Percentiles rank a stretch among this genome's conserved stretches.
Conservation (phyloP, 2,113 vertebrate genomes). For the Pluvialis apricaria region DNA sequence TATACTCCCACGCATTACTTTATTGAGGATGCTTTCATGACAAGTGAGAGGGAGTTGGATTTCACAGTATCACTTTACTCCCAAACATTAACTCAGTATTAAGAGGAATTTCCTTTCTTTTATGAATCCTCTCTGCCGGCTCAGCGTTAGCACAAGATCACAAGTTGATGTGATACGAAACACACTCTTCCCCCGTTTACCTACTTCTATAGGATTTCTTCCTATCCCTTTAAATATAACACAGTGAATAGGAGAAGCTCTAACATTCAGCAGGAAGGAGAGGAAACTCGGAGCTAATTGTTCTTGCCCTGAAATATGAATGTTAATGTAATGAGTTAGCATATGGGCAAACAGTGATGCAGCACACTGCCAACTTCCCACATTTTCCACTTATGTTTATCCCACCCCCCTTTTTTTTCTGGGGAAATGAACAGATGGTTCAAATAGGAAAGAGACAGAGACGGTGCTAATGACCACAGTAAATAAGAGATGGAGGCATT, state of each 20-base stretch:
- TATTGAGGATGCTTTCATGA: constrained; percentile 29
- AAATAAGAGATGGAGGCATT: constrained; percentile 1
- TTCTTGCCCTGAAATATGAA: constrained; percentile 2
- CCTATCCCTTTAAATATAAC: not conserved
- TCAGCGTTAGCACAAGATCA: not conserved
- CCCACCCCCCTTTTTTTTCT: not conserved
- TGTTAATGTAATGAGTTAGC: constrained; percentile 36
- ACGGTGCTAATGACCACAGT: not conserved
- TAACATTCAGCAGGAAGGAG: not conserved
- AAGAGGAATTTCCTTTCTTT: constrained; percentile 22
- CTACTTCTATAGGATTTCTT: not conserved
- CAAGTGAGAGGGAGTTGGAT: constrained; percentile 22
- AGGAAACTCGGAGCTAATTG: not conserved
- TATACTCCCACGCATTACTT: not conserved
- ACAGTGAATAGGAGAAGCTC: not conserved
- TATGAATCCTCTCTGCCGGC: not conserved
- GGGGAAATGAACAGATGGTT: constrained; percentile 25
- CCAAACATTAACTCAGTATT: not conserved
- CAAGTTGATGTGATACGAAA: not conserved
- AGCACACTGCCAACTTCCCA: constrained; percentile 12
- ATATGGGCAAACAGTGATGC: constrained; percentile 40
- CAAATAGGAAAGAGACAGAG: constrained; percentile 5
- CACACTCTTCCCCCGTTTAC: not conserved
- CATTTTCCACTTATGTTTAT: constrained; percentile 28
- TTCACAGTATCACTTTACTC: not conserved